Base-by-base conservation (phyloP, 2,797 vertebrate genomes). In the Propithecus deckenii region DNA sequence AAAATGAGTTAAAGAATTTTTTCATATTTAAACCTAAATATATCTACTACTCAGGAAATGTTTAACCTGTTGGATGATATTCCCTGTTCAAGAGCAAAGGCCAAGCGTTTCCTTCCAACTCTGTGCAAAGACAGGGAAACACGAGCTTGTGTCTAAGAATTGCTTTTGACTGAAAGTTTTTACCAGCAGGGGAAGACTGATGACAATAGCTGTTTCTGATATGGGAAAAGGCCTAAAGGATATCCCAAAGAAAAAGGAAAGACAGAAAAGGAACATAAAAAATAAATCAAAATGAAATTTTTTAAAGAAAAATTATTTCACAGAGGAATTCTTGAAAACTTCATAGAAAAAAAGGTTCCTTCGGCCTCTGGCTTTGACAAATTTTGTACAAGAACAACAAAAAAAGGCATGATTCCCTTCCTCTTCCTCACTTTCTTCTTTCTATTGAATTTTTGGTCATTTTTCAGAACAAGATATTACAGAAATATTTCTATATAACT, bases 251-350 rank as follows among this genome's bases (percentile, higher is more conserved):
- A 81, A 88, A 86, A 85, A 80, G 25, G 83, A 74, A 95, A 65
- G 28, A 74, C 80, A 61, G 74, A 17, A 85, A 96, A 97, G 71
- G 48, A 91, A 59, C 91, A 97, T 94, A 41, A 97, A 97, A 97
- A 96, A 98, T 97, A 88, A 96, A 93, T 97, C 94, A 94, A 95
- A 93, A 93, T 96, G 38, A 97, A 95, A 80, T 38, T 94, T 96
- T 93, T 93, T 52, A 74, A 94, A 83, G 84, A 95, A 96, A 96
- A 94, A 86, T 92, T 93, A 85, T 96, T 97, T 97, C 84, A 80
- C 88, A 88, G 32, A 96, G 41, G 80, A 95, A 96, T 96, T 97
- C 65, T 95, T 86, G 67, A 96, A 93, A 93, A 91, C 46, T 11
- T 96, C 71, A 85, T 38, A 81, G n/a, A 89, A 94, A 96, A 95